Evolutionary conservation across 2,888 invertebrate genomes (phyloP), one percentile per base, ranked within the genome.

Genomic region (Orthosia cruda): DNA sequence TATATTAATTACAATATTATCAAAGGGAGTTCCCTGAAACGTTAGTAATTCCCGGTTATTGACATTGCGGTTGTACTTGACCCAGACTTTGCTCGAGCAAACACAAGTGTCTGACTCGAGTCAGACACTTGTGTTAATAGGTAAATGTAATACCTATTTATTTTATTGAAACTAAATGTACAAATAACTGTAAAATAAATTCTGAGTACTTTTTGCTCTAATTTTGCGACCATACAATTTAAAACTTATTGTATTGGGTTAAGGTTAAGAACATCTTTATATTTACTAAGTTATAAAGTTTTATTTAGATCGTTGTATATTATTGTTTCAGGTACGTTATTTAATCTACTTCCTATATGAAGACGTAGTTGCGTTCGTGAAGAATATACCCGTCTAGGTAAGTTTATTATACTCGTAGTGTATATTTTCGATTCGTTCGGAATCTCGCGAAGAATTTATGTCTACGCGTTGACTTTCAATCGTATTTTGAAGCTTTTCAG

Each of bases 321-420:
- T 49, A 20, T 83, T 72, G 68, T 83, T 83, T 26, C 82, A 83
- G 82, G 82, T 83, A 83, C 49, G 80, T 59, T 71, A 3, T 3
- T 47, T 32, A 40, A 55, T 58, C n/a, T 74, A 40, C 32, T 50
- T 61, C 13, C 16, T 58, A 13, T 45, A 54, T 45, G 47, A 49
- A 49, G 32, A 23, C 9, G 16, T 12, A 32, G 18, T 64, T 61
- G 47, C n/a, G 2, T 52, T 40, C 12, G 20, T 12, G 45, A 78
- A 23, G 26, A 61, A 20, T 61, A 20, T 20, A 16, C 15, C 4
- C n/a, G 58, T 50, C 13, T 32, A 20, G 11, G 59, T 71, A 78
- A 54, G 64, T 63, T 73, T 57, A 55, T 40, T 40, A 40, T 32
- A 13, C 16, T 18, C 40, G 1, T 40, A 40, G 40, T 52, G 45